phyloP scores from a whole-genome alignment of 1,140 invertebrate species.

The Saxidomus purpurata region DNA sequence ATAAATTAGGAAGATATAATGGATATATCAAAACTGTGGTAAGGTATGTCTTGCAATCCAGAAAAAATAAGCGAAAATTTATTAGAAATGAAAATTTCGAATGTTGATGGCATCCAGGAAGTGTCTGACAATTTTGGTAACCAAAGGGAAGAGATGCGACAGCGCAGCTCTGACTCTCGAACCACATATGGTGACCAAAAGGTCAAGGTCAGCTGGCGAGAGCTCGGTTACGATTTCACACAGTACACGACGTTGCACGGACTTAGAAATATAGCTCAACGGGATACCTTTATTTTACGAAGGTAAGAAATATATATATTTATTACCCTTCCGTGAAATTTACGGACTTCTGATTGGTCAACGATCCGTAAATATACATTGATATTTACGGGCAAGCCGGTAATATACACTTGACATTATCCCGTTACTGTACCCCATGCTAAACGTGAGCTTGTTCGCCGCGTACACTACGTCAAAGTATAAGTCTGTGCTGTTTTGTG shows the following conservation, averaged over 20 bases:
- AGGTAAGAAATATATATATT: slow-evolving; percentile 2
- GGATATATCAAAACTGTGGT: no score
- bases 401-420: no score
- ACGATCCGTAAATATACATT: no score
- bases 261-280: neutral
- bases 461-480: no score
- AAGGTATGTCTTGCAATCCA: no score
- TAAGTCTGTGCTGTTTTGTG: no score
- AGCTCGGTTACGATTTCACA: slow-evolving; percentile 5
- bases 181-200: neutral
- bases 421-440: no score
- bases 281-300: slow-evolving; percentile 4
- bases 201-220: neutral
- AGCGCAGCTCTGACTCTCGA: neutral
- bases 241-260: slow-evolving; percentile 36
- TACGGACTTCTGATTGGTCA: no score
- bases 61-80: neutral
- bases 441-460: no score
- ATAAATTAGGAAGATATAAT: no score
- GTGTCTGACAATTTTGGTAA: neutral
- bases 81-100: neutral
- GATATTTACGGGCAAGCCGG: no score
- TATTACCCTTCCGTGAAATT: no score
- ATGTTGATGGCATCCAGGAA: neutral
- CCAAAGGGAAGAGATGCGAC: neutral